Conservation (phyloP, 1,140 invertebrate species). For the Leptinotarsa defecta region DNA sequence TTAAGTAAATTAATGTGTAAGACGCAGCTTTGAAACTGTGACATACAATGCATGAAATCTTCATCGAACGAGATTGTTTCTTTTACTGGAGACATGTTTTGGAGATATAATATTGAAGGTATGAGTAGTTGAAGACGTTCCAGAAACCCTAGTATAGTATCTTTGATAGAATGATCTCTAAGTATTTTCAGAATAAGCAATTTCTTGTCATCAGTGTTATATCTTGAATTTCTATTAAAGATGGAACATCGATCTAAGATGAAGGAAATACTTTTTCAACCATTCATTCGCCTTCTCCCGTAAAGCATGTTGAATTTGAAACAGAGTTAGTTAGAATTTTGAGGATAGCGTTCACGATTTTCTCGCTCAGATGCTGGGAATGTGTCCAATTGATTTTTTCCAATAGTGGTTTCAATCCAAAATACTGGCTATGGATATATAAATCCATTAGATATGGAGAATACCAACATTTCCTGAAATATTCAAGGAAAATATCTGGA, state of each 20-base stretch:
- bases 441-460: neutral
- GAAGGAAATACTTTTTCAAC: neutral
- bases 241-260: neutral
- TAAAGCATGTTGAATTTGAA: neutral
- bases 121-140: no score
- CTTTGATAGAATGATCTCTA: no score
- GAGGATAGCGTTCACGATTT: neutral
- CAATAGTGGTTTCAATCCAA: neutral
- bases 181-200: no score
- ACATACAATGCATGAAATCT: neutral
- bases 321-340: neutral
- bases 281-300: neutral
- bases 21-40: neutral
- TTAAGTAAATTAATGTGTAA: neutral
- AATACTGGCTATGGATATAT: neutral
- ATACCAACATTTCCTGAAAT: neutral
- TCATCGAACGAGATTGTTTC: neutral
- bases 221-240: neutral
- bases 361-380: neutral
- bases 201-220: no score
- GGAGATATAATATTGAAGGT: no score
- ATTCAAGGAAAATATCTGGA: neutral
- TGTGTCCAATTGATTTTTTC: neutral
- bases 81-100: neutral
- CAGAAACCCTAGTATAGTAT: no score